Percentiles rank a stretch among this genome's conserved stretches.
Evolutionary conservation across 2,888 invertebrate species (phyloP).

Genomic region (Rotaria socialis): DNA sequence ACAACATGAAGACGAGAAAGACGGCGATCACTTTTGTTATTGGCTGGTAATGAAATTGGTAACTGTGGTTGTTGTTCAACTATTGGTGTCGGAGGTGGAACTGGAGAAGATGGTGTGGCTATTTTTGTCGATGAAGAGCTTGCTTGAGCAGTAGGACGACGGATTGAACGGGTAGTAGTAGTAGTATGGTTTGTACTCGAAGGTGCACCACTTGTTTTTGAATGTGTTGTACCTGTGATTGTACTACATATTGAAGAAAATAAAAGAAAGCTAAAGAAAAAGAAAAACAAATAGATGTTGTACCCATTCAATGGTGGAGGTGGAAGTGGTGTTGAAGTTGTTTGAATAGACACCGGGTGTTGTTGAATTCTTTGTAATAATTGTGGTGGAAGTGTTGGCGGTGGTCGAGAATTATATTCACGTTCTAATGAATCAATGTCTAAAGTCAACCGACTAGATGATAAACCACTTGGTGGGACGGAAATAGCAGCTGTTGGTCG

Average conservation of each 20-base stretch:
- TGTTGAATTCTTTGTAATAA: slow-evolving; percentile 11
- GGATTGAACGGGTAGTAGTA: slow-evolving; percentile 3
- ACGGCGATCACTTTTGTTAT: slow-evolving; percentile 17
- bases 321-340: slow-evolving; percentile 21
- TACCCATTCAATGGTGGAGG: background rate
- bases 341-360: background rate
- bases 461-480: background rate
- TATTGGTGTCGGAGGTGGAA: background rate
- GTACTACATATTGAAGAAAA: background rate
- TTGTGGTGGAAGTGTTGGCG: slow-evolving; percentile 18
- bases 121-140: background rate
- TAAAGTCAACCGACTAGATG: slow-evolving; percentile 27
- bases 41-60: background rate
- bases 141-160: background rate
- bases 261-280: background rate
- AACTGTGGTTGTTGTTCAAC: background rate
- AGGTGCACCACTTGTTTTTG: background rate
- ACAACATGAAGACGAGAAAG: slow-evolving; percentile 16
- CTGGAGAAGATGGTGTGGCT: background rate
- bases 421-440: slow-evolving; percentile 36
- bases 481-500: slow-evolving; percentile 35
- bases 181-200: background rate
- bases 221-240: background rate
- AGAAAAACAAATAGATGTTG: background rate
- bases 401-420: slow-evolving; percentile 21